These are phyloP conservation scores for Drosophila hamatofila DNA, from an alignment of 2,888 invertebrate genomes.

Conservation along the genomic window DNA sequence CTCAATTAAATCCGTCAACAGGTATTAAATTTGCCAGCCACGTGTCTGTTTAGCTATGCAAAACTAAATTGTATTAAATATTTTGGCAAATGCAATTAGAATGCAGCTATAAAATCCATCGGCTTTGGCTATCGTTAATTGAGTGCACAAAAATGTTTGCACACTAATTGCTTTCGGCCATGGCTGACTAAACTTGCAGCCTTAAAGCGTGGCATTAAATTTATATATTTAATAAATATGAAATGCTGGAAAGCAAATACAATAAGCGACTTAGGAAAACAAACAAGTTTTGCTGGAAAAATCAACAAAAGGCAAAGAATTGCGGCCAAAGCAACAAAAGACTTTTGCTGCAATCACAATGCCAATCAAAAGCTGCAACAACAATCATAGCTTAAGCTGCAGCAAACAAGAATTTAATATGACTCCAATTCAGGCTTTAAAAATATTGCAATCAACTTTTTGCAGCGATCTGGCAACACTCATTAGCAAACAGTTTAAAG, in stretches of 20 bases:
- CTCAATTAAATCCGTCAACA: conserved; percentile 57
- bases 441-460: not conserved
- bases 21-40: conserved; percentile 18
- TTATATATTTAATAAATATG: conserved; percentile 1
- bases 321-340: conserved; percentile 20
- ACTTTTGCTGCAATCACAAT: conserved; percentile 20
- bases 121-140: conserved; percentile 37
- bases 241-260: not conserved
- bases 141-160: conserved; percentile 37
- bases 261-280: conserved; percentile 16
- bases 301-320: conserved; percentile 3
- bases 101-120: not conserved
- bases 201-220: not conserved
- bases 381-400: not conserved
- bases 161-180: conserved; percentile 31
- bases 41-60: conserved; percentile 42
- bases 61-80: conserved; percentile 48
- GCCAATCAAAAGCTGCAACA: conserved; percentile 5
- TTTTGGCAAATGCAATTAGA: conserved; percentile 30
- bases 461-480: not conserved
- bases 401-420: not conserved
- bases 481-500: not conserved
- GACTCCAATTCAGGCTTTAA: not conserved
- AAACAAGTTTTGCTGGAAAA: conserved; percentile 4
- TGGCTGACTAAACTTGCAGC: not conserved